These are phyloP conservation scores for Pseudomyrmex flavicornis DNA, from an alignment of 1,140 invertebrate species.

Conservation along the genomic window DNA sequence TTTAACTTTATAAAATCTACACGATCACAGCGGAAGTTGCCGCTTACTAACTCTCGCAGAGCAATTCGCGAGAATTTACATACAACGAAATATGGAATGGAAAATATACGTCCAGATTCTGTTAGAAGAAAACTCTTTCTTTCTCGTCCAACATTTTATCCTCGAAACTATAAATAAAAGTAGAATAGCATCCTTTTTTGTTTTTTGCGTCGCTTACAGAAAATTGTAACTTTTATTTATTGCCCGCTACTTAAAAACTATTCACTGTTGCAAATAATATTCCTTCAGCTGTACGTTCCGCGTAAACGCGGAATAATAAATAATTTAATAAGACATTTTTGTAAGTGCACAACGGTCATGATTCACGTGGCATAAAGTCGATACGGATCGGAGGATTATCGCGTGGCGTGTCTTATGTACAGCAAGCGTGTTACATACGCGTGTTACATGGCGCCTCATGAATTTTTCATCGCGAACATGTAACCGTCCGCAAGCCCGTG, in stretches of 20 bases:
- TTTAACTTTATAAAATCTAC: constrained; percentile 8
- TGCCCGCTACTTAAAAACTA: not conserved
- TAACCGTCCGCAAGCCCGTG: constrained; percentile 38
- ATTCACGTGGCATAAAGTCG: constrained; percentile 44
- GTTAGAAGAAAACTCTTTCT: not conserved
- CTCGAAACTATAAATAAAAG: not conserved
- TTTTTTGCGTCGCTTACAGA: no score
- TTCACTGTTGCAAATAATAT: not conserved
- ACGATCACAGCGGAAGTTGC: not conserved
- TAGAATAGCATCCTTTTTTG: no score
- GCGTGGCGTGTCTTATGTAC: constrained; percentile 45
- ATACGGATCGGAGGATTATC: constrained; percentile 42
- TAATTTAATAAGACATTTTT: constrained; percentile 14
- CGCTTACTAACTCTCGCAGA: constrained; percentile 10
- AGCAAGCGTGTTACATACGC: constrained; percentile 50
- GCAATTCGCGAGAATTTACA: constrained; percentile 33
- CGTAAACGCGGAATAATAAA: not conserved
- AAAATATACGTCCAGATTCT: not conserved
- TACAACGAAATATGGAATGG: constrained; percentile 5
- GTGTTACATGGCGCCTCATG: constrained; percentile 55
- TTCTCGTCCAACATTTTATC: not conserved
- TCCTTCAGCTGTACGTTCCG: not conserved
- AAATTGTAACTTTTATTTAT: not conserved
- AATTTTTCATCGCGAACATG: constrained; percentile 55
- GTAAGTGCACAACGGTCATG: constrained; percentile 34